These are phyloP conservation scores for Drosophila nigrodunni DNA, from an alignment of 1,140 invertebrate genomes.

Conservation along the genomic window DNA sequence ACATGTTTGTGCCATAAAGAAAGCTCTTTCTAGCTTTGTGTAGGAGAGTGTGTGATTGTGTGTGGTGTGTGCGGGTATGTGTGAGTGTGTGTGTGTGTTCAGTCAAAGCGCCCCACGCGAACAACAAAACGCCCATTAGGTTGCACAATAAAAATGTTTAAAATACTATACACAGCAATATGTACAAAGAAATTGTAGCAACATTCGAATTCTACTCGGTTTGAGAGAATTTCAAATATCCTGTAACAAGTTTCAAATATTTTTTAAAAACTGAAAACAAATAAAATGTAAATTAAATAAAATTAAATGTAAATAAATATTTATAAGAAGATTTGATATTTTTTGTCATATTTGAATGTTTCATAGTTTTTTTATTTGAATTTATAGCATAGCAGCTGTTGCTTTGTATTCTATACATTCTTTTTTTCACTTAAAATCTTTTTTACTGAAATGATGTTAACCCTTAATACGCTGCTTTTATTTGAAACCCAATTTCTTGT, in stretches of 20 bases:
- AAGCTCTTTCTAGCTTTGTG: constrained; percentile 11
- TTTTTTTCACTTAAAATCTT: no score
- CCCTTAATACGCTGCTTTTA: neutral
- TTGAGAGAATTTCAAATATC: constrained; percentile 19
- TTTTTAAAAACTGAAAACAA: no score
- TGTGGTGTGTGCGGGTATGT: constrained; percentile 18
- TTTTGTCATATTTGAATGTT: neutral
- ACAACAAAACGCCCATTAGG: constrained; percentile 75
- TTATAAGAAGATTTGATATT: neutral
- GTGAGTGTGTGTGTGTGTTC: constrained; percentile 25
- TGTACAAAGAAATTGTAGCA: constrained; percentile 50
- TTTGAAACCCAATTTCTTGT: no score
- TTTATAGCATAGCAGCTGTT: no score
- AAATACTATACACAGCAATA: constrained; percentile 65
- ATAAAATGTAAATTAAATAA: no score
- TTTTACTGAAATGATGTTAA: neutral
- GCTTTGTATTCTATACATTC: no score
- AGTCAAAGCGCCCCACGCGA: constrained; percentile 49
- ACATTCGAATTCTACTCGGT: constrained; percentile 22
- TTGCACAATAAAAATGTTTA: constrained; percentile 80
- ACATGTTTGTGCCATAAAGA: constrained; percentile 73
- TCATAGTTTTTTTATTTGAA: neutral
- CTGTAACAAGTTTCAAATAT: neutral
- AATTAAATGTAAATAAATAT: no score
- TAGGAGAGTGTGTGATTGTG: neutral